These are phyloP conservation scores for Drosophila yooni DNA, from an alignment of 2,888 invertebrate species.

Conservation along the genomic window DNA sequence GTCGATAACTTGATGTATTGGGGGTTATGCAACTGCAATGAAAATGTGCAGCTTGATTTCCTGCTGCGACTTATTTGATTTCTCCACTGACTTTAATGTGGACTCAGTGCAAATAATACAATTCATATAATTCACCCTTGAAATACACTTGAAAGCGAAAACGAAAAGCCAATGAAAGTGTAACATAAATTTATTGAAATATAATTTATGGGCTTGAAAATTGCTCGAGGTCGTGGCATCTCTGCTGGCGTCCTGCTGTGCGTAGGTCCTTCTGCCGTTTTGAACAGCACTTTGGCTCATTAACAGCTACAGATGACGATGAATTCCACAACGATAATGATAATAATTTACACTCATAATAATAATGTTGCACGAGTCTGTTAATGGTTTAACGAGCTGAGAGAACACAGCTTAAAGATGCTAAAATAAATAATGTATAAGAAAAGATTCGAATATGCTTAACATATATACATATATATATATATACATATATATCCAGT, in stretches of 20 bases:
- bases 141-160: not conserved
- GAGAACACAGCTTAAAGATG: constrained; percentile 14
- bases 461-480: not conserved
- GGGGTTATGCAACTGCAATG: constrained; percentile 24
- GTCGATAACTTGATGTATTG: constrained; percentile 14
- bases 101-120: not conserved
- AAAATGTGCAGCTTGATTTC: constrained; percentile 25
- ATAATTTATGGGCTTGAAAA: constrained; percentile 62
- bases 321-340: constrained; percentile 28
- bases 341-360: constrained; percentile 27
- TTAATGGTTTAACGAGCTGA: constrained; percentile 40
- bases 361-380: constrained; percentile 22
- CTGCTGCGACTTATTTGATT: not conserved
- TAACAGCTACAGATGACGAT: constrained; percentile 47
- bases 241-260: constrained; percentile 29
- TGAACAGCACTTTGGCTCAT: constrained; percentile 48
- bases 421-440: not conserved
- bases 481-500: not conserved
- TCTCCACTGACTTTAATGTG: not conserved
- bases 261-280: constrained; percentile 1
- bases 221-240: constrained; percentile 27
- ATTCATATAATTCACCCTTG: not conserved
- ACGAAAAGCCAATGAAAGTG: constrained; percentile 21
- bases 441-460: not conserved
- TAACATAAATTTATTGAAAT: constrained; percentile 52